Evolutionary conservation across 1,140 invertebrate genomes (phyloP), one percentile per base, ranked within the genome.

Genomic region (Drosophila murphyi): DNA sequence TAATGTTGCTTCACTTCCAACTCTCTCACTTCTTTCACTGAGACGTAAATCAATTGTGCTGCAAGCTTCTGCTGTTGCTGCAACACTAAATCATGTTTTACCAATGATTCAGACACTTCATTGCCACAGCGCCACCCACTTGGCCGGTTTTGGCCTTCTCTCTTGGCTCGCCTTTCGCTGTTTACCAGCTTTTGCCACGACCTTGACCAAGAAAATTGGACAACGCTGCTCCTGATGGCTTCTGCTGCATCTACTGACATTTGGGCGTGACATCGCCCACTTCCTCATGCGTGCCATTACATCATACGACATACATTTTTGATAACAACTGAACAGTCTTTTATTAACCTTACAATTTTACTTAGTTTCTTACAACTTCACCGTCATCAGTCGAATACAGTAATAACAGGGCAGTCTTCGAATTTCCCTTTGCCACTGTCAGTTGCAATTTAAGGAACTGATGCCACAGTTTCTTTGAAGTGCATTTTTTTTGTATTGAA

Each of bases 121-220:
- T 57, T 52, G 45, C 34, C 35, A 34, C 34, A 20, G n/a, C 32
- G 7, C 56, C 62, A 50, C 72, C 62, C 70, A 78, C 39, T 82
- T 78, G 79, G 64, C 64, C 55, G 51, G 80, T 78, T 76, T 67
- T 82, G 39, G 59, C 54, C 62, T 70, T 70, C 45, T 56, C 45
- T 61, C 62, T 50, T 75, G 5, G 55, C 59, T 83, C 45, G 63
- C 45, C 72, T 63, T 71, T 68, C 35, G 29, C 28, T 41, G 4
- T 7, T 7, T 37, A 4, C 10, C 45, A 34, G 50, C 32, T 43
- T 43, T 7, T 62, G 32, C 3, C 51, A 47, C 71, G 79, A 80
- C 82, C 79, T 87, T 87, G 82, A 88, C 83, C 83, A 82, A 80
- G 69, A 82, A 67, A 75, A 4, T 43, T 43, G 39, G 39, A n/a